Conservation (phyloP, 1,140 invertebrate species). For the Vanessa atalanta region DNA sequence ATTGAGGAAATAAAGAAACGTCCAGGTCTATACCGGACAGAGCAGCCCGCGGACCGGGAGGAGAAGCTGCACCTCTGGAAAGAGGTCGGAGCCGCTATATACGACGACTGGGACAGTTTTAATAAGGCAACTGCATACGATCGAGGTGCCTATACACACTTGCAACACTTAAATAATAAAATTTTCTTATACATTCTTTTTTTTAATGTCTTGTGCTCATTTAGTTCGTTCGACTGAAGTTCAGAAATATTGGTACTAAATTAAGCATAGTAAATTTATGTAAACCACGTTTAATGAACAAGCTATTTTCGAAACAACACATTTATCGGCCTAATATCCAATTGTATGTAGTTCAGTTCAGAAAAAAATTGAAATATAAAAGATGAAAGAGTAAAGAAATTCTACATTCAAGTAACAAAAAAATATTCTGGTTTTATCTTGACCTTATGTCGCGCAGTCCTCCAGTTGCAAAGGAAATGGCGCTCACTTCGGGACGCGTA, state of each 20-base stretch:
- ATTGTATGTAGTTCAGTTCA: too few relatives aligned
- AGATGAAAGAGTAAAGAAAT: too few relatives aligned
- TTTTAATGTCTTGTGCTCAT: not conserved
- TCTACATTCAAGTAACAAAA: too few relatives aligned
- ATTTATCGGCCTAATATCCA: too few relatives aligned
- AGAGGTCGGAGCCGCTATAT: constrained; percentile 66
- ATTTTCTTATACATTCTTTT: not conserved
- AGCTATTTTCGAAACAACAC: too few relatives aligned
- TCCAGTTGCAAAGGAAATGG: constrained; percentile 72
- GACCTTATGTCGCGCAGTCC: constrained; percentile 43
- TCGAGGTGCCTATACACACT: constrained; percentile 50
- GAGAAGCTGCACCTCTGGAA: constrained; percentile 68
- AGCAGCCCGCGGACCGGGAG: constrained; percentile 54
- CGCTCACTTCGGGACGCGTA: constrained; percentile 70
- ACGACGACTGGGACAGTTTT: constrained; percentile 59
- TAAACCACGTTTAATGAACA: too few relatives aligned
- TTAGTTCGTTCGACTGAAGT: too few relatives aligned
- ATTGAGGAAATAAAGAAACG: constrained; percentile 69
- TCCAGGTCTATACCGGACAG: constrained; percentile 59
- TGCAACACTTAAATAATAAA: not conserved
- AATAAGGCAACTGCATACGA: constrained; percentile 69
- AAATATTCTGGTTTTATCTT: constrained; percentile 9
- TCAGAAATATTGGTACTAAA: too few relatives aligned
- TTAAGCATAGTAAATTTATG: too few relatives aligned
- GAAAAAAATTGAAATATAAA: too few relatives aligned